Evolutionary conservation across 2,888 invertebrate genomes (phyloP), one percentile per base, ranked within the genome.

Genomic region (Cecidostiba fungosa): DNA sequence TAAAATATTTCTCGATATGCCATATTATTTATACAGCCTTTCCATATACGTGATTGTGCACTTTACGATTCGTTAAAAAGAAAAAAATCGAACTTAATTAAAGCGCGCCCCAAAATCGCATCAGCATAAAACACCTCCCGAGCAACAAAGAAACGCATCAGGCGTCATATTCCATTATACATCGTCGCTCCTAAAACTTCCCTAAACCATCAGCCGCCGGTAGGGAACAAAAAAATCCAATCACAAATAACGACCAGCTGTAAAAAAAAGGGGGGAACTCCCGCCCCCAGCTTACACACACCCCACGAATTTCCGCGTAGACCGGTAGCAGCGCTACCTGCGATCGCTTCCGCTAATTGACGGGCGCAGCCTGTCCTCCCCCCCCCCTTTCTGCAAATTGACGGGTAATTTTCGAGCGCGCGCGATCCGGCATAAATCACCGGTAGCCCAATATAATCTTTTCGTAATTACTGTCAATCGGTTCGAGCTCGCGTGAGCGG

Each of bases 391-490:
- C 6, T 12, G 66, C 16, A 80, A 85, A 85, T 85, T 80, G 85
- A 77, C 85, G 85, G 80, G 80, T 62, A 85, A 85, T 81, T 85
- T 80, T 66, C 66, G 66, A 66, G 26, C 29, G 66, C 66, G 66
- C 26, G 23, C 80, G 77, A 85, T 85, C 66, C 50, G 70, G 66
- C 76, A 85, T 85, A 85, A 85, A 81, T 85, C 85, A 85, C 70
- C 50, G 73, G 14, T 29, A 26, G 14, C n/a, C 72, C 85, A 70
- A 85, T 80, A 85, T 80, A 80, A 85, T 78, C 85, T 80, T 12
- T 69, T 32, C 43, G 73, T 77, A 80, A 85, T 85, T 70, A 80
- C 80, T 59, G 80, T 77, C 76, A 85, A 85, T 84, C 59, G 78
- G 29, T 43, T n/a, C n/a, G 39, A 19, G 32, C 69, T 77, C 70